phyloP scores from a whole-genome alignment of 2,113 vertebrate species.

The Xenopus borealis region DNA sequence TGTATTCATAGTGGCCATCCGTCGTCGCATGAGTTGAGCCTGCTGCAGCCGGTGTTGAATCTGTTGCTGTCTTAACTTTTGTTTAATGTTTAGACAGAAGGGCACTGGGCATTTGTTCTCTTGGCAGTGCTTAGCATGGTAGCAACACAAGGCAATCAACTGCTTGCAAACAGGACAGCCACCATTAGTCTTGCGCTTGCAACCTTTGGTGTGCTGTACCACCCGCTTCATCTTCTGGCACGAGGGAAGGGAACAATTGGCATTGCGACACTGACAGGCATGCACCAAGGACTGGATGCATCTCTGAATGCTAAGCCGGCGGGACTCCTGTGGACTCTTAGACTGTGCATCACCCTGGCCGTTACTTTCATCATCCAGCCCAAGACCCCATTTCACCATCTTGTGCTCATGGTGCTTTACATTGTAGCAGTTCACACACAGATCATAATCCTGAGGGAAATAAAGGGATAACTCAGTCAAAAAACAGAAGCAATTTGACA shows the following conservation, averaged over 20 bases:
- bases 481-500: neutral
- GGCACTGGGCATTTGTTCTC: conserved; percentile 99
- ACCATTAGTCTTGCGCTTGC: conserved; percentile 97
- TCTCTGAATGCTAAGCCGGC: conserved; percentile 94
- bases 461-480: neutral
- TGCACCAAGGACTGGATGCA: conserved; percentile 98
- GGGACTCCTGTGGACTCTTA: conserved; percentile 94
- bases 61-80: conserved; percentile 97
- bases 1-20: conserved; percentile 98
- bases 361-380: conserved; percentile 91
- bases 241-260: conserved; percentile 94
- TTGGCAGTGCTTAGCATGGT: conserved; percentile 98
- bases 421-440: conserved; percentile 98
- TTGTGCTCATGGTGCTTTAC: conserved; percentile 93
- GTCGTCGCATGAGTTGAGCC: conserved; percentile 93
- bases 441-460: conserved; percentile 86
- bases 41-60: conserved; percentile 96
- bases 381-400: conserved; percentile 98
- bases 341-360: conserved; percentile 89
- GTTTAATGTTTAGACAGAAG: conserved; percentile 99
- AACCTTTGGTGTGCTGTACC: conserved; percentile 97
- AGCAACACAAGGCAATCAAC: conserved; percentile 96
- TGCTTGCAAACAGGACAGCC: conserved; percentile 98
- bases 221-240: conserved; percentile 99
- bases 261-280: conserved; percentile 96